These are phyloP conservation scores for Crossoptilon crossoptilon DNA, from an alignment of 2,797 vertebrate genomes.

Conservation along the genomic window DNA sequence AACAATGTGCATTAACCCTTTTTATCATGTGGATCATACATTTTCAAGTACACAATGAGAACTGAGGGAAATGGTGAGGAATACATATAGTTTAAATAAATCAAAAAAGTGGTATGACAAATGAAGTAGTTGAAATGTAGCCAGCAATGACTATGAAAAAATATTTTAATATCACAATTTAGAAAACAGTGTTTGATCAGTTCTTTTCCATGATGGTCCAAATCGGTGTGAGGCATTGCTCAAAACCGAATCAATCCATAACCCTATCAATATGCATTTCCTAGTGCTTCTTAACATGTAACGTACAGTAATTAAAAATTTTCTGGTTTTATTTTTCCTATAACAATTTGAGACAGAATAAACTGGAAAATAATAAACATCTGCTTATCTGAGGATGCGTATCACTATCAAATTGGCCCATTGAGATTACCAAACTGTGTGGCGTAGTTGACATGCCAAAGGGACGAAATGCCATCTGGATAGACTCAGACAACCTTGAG, in stretches of 20 bases:
- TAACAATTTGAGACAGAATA: neutral
- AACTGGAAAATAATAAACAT: neutral
- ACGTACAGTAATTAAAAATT: neutral
- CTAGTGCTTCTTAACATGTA: neutral
- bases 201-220: neutral
- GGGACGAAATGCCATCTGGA: too few species aligned
- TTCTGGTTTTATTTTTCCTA: neutral
- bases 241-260: neutral
- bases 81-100: neutral
- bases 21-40: neutral
- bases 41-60: neutral
- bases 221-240: neutral
- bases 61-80: neutral
- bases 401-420: neutral
- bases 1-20: constrained; percentile 43
- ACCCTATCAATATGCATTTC: neutral
- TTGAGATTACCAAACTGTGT: neutral
- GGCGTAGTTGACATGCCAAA: too few species aligned
- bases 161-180: neutral
- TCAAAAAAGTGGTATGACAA: neutral
- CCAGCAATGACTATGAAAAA: neutral
- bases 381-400: neutral
- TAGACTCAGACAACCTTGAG: too few species aligned
- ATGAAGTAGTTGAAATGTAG: neutral
- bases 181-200: neutral